Evolutionary conservation across 2,113 vertebrate genomes (phyloP), one percentile per base, ranked within the genome.

Genomic region (Syngnathoides biaculeatus): DNA sequence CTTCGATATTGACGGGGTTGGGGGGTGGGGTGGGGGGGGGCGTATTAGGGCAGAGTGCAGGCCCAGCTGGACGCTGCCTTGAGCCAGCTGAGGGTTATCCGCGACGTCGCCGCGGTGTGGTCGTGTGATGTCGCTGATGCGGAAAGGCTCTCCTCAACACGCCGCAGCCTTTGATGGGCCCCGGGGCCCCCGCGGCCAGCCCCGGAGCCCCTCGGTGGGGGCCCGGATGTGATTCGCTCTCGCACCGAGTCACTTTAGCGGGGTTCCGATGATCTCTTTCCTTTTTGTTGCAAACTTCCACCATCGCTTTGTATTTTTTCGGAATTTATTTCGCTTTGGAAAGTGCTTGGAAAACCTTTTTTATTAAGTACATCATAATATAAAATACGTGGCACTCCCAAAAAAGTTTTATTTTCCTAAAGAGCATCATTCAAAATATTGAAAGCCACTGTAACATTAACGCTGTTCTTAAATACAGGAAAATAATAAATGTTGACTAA

Each of bases 121-220:
- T 86, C 77, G 75, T 91, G 83, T 92, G 90, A 92, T 92, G 90
- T 89, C 73, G 84, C 88, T 92, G 88, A 91, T 86, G 89, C 89
- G 88, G 89, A 92, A 57, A 92, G 90, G 84, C 81, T 87, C 85
- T 85, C 67, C 84, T 90, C 88, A 89, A 85, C 87, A 74, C 64
- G 79, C 80, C 65, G 79, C 68, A 64, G 65, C 83, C 89, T 90
- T 89, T 90, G 89, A 89, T 88, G 86, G 80, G 69, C 79, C 85
- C 79, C 78, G 60, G 53, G 83, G 67, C 84, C 85, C 85, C 82
- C 71, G 83, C 72, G n/a, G 42, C 77, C 79, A 10, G 72, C 82
- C 75, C 1, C 2, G 71, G 20, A 65, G 38, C 73, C 67, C 75
- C 78, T 86, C 24, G 30, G 68, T 53, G 79, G 83, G 75, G 55